Conservation (phyloP, 2,888 invertebrate genomes). For the Trissolcus brochymenae region DNA sequence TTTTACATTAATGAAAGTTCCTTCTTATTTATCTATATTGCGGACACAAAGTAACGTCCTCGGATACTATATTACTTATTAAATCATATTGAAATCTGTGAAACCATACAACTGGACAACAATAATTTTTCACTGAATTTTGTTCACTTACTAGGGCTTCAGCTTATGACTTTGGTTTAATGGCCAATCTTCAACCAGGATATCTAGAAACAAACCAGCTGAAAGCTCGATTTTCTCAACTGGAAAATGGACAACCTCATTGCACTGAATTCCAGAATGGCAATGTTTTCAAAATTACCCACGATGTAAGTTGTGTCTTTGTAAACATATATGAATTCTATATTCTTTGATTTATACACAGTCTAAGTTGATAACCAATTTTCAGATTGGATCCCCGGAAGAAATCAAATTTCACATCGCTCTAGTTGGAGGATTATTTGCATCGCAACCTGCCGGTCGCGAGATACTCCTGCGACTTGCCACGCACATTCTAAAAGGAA, state of each 20-base stretch:
- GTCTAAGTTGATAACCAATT: background rate
- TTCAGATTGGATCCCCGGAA: slow-evolving; percentile 85
- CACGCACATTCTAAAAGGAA: slow-evolving; percentile 86
- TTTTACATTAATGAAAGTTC: no score
- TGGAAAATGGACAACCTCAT: slow-evolving; percentile 83
- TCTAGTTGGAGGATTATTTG: slow-evolving; percentile 89
- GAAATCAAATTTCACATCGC: slow-evolving; percentile 90
- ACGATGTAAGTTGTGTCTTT: slow-evolving; percentile 79
- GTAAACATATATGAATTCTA: background rate
- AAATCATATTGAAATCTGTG: no score
- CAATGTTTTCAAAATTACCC: slow-evolving; percentile 84
- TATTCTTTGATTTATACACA: background rate
- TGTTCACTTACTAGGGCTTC: slow-evolving; percentile 78
- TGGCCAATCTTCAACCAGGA: slow-evolving; percentile 68
- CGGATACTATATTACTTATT: no score
- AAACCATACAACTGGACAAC: background rate
- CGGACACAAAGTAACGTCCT: no score
- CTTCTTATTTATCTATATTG: no score
- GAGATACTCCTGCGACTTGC: slow-evolving; percentile 90
- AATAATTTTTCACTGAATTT: background rate
- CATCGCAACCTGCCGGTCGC: slow-evolving; percentile 88
- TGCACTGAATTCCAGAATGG: slow-evolving; percentile 85
- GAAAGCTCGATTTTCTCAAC: slow-evolving; percentile 80
- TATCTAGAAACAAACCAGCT: slow-evolving; percentile 78
- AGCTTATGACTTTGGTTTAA: slow-evolving; percentile 86